Base-by-base conservation (phyloP, 2,888 invertebrate genomes). In the Drosophila mayaguana region DNA sequence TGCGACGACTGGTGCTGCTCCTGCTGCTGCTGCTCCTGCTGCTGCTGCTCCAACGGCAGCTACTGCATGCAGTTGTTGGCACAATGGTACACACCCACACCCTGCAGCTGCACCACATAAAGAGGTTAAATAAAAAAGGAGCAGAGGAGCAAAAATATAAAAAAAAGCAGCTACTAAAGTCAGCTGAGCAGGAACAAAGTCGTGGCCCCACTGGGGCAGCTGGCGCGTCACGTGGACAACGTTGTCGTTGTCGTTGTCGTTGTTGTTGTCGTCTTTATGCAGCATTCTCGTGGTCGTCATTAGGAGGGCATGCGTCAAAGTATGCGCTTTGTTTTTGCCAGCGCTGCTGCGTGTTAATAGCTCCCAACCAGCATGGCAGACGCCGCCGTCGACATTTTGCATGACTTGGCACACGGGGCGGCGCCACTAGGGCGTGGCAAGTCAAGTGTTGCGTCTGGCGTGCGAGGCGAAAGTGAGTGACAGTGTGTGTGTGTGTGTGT, bases 271-370 rank as follows among this genome's bases (percentile, higher is more conserved):
- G 62, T 69, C 76, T 57, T 77, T 77, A 69, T 77, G 78, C 73
- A 51, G 46, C 62, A 50, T 71, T 72, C 74, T 82, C 77, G 87
- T 82, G 84, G 84, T 85, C 84, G 84, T 85, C 84, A 85, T 85
- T 85, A 85, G 84, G 80, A 84, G 84, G 80, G 72, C 84, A 87
- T 84, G 84, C 84, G 82, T 84, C 84, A 85, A 87, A 84, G 83
- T 77, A 69, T 79, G 76, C 75, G 77, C 72, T 77, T 77, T 83
- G 85, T 82, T 83, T 64, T 74, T 83, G 76, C 63, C 63, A 48
- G 59, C 57, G 51, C 38, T 63, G 70, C 73, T 81, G 80, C 80
- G 81, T 87, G 87, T 84, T 85, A 85, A 87, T 84, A 84, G 84
- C 88, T 76, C 60, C 75, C 87, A 75, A 71, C 72, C 72, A 64